Evolutionary conservation across 2,888 invertebrate genomes (phyloP).

Genomic region (Pandemis corylana): DNA sequence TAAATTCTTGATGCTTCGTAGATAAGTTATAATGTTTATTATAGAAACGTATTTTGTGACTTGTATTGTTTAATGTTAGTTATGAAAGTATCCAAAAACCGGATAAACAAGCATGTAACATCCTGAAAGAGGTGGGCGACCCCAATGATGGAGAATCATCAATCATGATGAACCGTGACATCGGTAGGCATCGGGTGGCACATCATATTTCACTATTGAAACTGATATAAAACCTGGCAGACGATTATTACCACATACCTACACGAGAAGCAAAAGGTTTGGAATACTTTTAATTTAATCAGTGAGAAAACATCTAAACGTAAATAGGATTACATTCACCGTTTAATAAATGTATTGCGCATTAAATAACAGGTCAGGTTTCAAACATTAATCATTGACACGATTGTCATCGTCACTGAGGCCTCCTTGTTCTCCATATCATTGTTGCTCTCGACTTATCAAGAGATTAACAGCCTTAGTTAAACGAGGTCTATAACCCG

Average conservation of each 20-base stretch:
- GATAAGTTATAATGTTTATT: conserved; percentile 3
- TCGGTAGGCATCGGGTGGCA: conserved; percentile 59
- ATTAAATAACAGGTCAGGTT: neutral
- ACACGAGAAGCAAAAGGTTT: neutral
- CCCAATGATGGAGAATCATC: conserved; percentile 80
- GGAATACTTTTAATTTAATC: neutral
- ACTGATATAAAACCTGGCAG: conserved; percentile 53
- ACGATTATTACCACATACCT: conserved; percentile 10
- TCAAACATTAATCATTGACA: conserved; percentile 7
- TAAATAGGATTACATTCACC: neutral
- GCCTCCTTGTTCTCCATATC: neutral
- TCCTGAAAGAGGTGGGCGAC: conserved; percentile 66
- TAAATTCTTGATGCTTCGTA: conserved; percentile 8
- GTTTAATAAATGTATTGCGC: neutral
- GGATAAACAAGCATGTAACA: conserved; percentile 64
- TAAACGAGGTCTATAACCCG: conserved; percentile 67
- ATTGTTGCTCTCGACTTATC: conserved; percentile 8
- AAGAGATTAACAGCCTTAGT: conserved; percentile 47
- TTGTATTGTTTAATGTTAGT: conserved; percentile 39
- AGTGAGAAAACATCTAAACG: neutral
- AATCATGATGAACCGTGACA: conserved; percentile 69
- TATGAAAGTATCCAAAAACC: conserved; percentile 68
- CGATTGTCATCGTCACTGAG: neutral
- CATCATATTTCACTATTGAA: conserved; percentile 70
- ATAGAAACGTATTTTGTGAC: neutral